A percentile compares a stretch with the other conserved stretches of the same genome.
Conservation (phyloP, 2,888 invertebrate species). For the Hypercompe scribonia region DNA sequence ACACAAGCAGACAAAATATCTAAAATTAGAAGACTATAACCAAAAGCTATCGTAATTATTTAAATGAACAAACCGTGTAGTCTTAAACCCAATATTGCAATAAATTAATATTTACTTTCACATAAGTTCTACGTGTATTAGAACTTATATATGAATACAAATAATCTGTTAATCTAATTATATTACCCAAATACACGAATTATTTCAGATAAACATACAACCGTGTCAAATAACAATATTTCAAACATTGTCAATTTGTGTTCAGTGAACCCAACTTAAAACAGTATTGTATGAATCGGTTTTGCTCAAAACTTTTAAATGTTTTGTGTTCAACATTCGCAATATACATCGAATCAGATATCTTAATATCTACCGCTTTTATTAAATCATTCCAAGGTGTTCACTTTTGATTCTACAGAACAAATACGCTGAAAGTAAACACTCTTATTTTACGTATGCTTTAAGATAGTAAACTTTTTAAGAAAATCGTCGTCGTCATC, state of each 20-base stretch:
- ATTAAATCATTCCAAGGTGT: background rate
- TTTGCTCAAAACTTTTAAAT: background rate
- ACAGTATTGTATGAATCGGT: background rate
- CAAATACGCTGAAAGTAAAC: background rate
- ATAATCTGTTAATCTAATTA: background rate
- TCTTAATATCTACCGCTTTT: background rate
- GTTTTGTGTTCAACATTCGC: background rate
- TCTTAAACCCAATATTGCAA: no score
- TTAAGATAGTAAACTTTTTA: no score
- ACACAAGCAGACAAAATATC: background rate
- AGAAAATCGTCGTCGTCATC: no score
- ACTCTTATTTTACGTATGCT: no score
- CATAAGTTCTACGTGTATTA: background rate
- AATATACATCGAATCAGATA: background rate
- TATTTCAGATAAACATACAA: constrained; percentile 5
- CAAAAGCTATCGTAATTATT: no score
- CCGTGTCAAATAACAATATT: constrained; percentile 9
- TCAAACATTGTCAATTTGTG: constrained; percentile 13
- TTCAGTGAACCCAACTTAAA: constrained; percentile 5
- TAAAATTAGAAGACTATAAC: no score
- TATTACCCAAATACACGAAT: background rate
- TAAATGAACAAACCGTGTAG: no score
- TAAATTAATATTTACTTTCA: no score
- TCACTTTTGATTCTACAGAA: no score
- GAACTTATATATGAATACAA: background rate